phyloP scores from a whole-genome alignment of 2,797 vertebrate species.

The Apodemus agrarius region DNA sequence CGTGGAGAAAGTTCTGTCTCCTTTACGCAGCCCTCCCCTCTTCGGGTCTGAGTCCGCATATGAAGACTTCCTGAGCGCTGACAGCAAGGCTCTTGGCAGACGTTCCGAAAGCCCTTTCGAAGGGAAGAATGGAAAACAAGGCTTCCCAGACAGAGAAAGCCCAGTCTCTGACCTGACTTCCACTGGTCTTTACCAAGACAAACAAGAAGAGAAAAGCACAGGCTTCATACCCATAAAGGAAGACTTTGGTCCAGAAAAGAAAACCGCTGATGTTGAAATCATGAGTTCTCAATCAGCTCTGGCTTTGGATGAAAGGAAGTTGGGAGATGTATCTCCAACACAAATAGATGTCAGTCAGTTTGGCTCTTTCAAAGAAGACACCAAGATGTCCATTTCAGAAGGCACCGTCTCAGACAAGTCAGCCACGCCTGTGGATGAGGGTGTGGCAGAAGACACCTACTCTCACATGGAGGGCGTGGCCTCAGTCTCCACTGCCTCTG shows the following conservation, averaged over 20 bases:
- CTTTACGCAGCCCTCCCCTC: conserved; percentile 89
- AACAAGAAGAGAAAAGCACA: conserved; percentile 87
- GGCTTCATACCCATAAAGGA: conserved; percentile 86
- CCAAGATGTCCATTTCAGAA: conserved; percentile 99
- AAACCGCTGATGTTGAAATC: conserved; percentile 82
- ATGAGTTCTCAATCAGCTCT: conserved; percentile 83
- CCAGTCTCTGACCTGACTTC: conserved; percentile 85
- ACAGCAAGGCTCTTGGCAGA: conserved; percentile 84
- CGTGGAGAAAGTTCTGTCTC: conserved; percentile 89
- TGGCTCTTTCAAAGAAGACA: conserved; percentile 95
- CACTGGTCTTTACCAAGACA: conserved; percentile 84
- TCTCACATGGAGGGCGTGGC: conserved; percentile 95
- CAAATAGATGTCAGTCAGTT: conserved; percentile 90
- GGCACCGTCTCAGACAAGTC: conserved; percentile 98
- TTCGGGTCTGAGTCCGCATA: conserved; percentile 88
- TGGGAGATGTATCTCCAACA: conserved; percentile 89
- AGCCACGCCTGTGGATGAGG: conserved; percentile 95
- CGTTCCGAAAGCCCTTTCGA: conserved; percentile 80
- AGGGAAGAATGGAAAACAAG: conserved; percentile 84
- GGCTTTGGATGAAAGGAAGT: conserved; percentile 86
- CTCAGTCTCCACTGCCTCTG: conserved; percentile 96
- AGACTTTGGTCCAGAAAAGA: conserved; percentile 83
- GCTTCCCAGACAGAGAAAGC: conserved; percentile 85
- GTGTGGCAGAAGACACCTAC: conserved; percentile 96
- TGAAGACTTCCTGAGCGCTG: conserved; percentile 87